phyloP scores from a whole-genome alignment of 2,113 vertebrate species.

The Pleuronectes platessa region DNA sequence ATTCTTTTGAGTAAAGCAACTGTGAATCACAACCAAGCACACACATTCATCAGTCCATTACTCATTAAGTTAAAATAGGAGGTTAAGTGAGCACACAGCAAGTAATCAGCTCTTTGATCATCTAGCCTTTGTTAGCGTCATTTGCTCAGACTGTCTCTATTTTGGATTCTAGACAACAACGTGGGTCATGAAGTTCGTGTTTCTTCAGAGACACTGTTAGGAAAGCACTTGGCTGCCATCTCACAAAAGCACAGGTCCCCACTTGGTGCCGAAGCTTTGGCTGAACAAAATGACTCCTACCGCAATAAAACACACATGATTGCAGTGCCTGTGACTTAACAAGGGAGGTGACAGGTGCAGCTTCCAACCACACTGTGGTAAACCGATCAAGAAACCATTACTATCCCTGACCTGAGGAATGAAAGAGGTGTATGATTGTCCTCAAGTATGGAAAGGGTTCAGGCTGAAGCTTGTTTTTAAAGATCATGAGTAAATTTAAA shows the following conservation, averaged over 20 bases:
- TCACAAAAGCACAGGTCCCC: background rate
- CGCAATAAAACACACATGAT: background rate
- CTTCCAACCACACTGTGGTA: background rate
- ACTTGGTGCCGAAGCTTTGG: background rate
- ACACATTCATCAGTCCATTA: too few relatives aligned
- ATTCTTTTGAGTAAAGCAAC: too few relatives aligned
- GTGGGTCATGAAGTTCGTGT: background rate
- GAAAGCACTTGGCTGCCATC: background rate
- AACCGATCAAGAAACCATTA: background rate
- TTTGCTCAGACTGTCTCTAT: background rate
- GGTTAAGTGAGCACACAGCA: too few relatives aligned
- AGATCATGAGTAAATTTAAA: background rate
- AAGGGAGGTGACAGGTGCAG: background rate
- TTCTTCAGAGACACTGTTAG: background rate
- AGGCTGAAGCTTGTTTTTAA: too few relatives aligned
- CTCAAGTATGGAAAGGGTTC: background rate
- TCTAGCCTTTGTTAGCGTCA: background rate
- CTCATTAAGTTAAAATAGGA: too few relatives aligned
- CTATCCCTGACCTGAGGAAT: background rate
- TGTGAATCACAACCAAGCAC: too few relatives aligned
- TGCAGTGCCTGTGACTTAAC: background rate
- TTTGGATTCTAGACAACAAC: constrained; percentile 4
- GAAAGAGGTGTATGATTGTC: background rate
- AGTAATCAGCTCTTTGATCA: too few relatives aligned
- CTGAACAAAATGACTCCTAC: too few relatives aligned